Percentiles rank a stretch among this genome's conserved stretches.
Conservation (phyloP, 2,797 vertebrate species). For the Delichon dasypus region DNA sequence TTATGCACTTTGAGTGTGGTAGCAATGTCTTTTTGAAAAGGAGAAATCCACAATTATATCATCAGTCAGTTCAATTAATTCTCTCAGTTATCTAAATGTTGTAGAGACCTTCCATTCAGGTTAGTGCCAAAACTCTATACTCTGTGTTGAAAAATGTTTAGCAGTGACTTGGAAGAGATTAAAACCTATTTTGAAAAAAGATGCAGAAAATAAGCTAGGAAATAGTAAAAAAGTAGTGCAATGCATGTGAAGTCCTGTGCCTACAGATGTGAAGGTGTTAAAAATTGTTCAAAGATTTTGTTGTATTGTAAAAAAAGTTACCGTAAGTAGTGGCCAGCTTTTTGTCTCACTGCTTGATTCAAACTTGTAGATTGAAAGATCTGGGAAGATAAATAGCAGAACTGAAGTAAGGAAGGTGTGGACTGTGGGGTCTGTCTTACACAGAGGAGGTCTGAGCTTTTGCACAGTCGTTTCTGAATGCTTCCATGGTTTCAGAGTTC, state of each 20-base stretch:
- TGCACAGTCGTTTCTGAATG: background rate
- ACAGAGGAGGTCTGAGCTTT: background rate
- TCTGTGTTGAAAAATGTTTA: background rate
- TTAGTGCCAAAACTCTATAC: background rate
- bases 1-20: background rate
- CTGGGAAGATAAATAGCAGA: background rate
- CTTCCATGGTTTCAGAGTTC: background rate
- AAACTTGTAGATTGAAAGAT: background rate
- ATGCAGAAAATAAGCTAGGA: background rate
- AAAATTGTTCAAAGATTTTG: background rate
- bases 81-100: background rate
- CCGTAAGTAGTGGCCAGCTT: background rate
- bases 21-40: background rate
- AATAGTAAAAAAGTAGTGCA: background rate
- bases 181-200: background rate
- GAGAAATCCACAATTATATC: background rate
- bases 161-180: background rate
- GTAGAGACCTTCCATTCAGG: background rate
- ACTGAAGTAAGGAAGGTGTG: background rate
- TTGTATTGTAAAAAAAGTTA: background rate
- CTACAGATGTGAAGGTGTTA: background rate
- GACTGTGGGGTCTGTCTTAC: background rate
- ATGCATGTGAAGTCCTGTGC: background rate
- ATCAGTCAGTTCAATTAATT: background rate
- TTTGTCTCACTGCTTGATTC: background rate